Base-by-base conservation (phyloP, 1,140 invertebrate genomes). In the Rhynchophorus ferrugineus region DNA sequence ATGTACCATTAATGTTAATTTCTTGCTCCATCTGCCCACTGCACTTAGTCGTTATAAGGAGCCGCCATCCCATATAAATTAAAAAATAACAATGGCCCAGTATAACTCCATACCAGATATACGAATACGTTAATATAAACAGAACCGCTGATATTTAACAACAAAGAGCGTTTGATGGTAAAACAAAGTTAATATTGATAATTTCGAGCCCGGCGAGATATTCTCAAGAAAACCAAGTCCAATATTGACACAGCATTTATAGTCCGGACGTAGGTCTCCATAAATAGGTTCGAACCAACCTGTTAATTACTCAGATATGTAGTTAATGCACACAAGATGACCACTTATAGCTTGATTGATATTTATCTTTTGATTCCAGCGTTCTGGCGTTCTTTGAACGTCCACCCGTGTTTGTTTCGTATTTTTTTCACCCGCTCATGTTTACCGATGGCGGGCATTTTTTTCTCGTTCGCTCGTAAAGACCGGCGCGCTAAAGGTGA, bases 241-340 rank as follows among this genome's bases (percentile, higher is more conserved):
- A 68, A 68, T 68, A 68, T 68, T 68, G 53, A 67, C 63, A 60
- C 59, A 62, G 61, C 66, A 66, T 68, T 68, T 68, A 68, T 68
- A 68, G 65, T 63, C 63, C 65, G 66, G 66, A 63, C 64, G 65
- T 62, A 62, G 57, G 61, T 61, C 61, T 68, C 60, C 66, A 65
- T 64, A 66, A 66, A 68, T 67, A 65, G 58, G 62, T 66, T 68
- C 60, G 63, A 62, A 64, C 56, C 60, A 67, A 67, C 66, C 63
- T 68, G 66, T 68, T 68, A 68, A 68, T 68, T 68, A 68, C 63
- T 62, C 60, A 64, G 63, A 68, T 68, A 66, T 64, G 66, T 58
- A 55, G 61, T 63, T 63, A 61, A 63, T 61, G 61, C 58, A 63
- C 60, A 63, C 60, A 63, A 58, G 59, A 61, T 63, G 61, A 60